Conservation (phyloP, 2,888 invertebrate genomes). For the Mayetiola destructor region DNA sequence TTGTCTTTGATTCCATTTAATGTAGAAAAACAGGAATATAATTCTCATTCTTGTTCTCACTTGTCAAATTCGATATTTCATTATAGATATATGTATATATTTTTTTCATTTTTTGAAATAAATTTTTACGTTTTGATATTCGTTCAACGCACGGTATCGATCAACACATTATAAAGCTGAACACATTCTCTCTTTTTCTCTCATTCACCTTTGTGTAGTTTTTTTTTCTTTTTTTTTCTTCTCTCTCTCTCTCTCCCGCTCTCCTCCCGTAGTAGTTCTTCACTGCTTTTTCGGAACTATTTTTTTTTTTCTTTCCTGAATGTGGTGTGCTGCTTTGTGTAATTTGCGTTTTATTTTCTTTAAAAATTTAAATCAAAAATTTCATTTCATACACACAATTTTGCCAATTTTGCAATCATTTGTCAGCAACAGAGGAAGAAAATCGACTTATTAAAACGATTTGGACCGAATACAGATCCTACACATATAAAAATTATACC, state of each 20-base stretch:
- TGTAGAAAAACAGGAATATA: too few species aligned
- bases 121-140: too few species aligned
- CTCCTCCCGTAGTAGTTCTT: too few species aligned
- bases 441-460: neutral
- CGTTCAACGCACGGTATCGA: constrained; percentile 8
- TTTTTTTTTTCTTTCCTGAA: too few species aligned
- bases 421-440: neutral
- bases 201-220: neutral
- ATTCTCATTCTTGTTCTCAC: constrained; percentile 4
- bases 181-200: neutral
- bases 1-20: too few species aligned
- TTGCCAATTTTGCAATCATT: neutral
- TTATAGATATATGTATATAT: too few species aligned
- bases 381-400: neutral
- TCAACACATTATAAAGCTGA: neutral
- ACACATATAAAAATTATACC: neutral
- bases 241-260: neutral
- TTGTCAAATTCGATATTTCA: constrained; percentile 9
- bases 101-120: too few species aligned
- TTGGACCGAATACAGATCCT: neutral
- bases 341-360: neutral
- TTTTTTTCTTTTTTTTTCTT: neutral
- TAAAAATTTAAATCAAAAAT: neutral
- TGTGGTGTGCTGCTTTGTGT: neutral
- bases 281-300: neutral